Percentiles rank a stretch among this genome's conserved stretches.
phyloP scores from a whole-genome alignment of 2,797 vertebrate species.

The Clangula hyemalis region DNA sequence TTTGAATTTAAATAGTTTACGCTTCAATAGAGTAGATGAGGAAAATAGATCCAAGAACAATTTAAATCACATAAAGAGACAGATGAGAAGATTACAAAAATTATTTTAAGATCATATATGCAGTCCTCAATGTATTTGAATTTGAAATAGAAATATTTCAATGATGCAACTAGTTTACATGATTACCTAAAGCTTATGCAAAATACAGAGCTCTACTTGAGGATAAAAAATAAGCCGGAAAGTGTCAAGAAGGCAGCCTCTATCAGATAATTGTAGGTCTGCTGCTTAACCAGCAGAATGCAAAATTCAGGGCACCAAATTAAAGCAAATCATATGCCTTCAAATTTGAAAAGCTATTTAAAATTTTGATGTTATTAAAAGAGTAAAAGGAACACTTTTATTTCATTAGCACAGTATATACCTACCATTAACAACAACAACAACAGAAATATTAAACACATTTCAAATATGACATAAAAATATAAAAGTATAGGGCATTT shows the following conservation, averaged over 20 bases:
- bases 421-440: neutral
- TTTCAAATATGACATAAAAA: neutral
- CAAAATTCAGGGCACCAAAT: conserved; percentile 12
- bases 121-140: neutral
- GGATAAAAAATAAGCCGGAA: conserved; percentile 35
- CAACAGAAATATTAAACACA: neutral
- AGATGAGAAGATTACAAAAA: neutral
- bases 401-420: neutral
- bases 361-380: neutral
- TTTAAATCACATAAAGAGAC: conserved; percentile 6
- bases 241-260: conserved; percentile 56
- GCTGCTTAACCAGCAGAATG: conserved; percentile 39
- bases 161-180: conserved; percentile 36
- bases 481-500: neutral
- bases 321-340: neutral
- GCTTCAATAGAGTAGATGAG: neutral
- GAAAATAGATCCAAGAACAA: neutral
- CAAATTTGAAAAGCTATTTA: neutral
- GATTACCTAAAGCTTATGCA: conserved; percentile 50
- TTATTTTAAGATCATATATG: conserved; percentile 9
- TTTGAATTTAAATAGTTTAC: conserved; percentile 1
- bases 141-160: conserved; percentile 41
- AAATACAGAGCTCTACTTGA: conserved; percentile 32
- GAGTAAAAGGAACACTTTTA: neutral
- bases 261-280: conserved; percentile 38